Evolutionary conservation across 2,113 vertebrate species (phyloP).

Genomic region (Chlamydotis undulata): DNA sequence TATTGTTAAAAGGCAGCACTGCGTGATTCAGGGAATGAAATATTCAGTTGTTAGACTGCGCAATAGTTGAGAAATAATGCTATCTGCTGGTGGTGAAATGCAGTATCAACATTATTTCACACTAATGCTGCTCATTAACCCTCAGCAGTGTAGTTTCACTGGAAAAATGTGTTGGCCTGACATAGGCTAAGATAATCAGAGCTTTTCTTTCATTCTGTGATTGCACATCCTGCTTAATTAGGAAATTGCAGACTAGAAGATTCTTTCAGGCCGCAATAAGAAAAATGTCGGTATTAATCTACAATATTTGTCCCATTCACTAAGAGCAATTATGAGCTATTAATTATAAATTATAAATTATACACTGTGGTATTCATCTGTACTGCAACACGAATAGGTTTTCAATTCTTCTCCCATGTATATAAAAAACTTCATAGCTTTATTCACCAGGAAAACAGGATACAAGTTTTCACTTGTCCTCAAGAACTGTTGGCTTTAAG

Average conservation of each 20-base stretch:
- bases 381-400: background rate
- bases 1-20: background rate
- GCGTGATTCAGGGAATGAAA: background rate
- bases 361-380: background rate
- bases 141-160: background rate
- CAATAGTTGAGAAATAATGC: background rate
- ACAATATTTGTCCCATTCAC: conserved; percentile 38
- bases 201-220: conserved; percentile 31
- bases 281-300: conserved; percentile 45
- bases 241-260: conserved; percentile 32
- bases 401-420: background rate
- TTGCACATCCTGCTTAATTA: conserved; percentile 54
- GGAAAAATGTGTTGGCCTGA: conserved; percentile 16
- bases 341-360: conserved; percentile 55
- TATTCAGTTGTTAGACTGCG: background rate
- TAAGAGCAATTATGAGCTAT: conserved; percentile 13
- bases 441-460: background rate
- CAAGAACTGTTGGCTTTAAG: background rate
- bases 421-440: background rate
- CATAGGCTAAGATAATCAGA: conserved; percentile 25
- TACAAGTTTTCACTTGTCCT: background rate
- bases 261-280: conserved; percentile 33
- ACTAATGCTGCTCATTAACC: background rate
- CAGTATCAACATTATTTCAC: background rate
- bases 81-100: background rate